phyloP scores from a whole-genome alignment of 2,113 vertebrate genomes.

The Corythornis madagascariensis region DNA sequence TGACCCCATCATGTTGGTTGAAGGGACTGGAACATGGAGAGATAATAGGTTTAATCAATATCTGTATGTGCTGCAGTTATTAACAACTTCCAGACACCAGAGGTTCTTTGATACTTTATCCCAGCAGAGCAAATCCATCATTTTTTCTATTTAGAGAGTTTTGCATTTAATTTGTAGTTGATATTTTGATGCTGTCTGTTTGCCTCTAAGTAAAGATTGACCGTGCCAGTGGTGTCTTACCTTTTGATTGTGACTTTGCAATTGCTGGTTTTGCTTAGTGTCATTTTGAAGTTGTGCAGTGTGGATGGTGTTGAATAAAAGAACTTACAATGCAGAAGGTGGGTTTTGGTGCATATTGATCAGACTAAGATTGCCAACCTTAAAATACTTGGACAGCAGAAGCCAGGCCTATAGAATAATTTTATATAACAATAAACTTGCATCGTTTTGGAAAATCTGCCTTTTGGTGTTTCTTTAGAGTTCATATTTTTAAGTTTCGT shows the following conservation, averaged over 20 bases:
- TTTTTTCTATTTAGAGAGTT: neutral
- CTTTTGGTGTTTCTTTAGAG: neutral
- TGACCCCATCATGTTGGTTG: neutral
- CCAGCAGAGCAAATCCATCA: neutral
- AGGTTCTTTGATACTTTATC: neutral
- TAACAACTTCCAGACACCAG: neutral
- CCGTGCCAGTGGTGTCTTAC: neutral
- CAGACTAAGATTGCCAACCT: neutral
- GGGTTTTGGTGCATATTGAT: neutral
- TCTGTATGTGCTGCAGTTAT: neutral
- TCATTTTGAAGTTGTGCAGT: neutral
- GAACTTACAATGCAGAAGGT: neutral
- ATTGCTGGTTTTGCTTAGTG: neutral
- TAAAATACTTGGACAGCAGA: neutral
- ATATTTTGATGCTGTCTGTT: neutral
- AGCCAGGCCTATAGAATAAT: neutral
- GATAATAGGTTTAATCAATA: neutral
- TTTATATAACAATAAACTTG: neutral
- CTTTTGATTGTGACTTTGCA: neutral
- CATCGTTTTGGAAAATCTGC: neutral
- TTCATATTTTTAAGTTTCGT: neutral
- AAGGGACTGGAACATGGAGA: neutral
- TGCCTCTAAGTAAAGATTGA: neutral
- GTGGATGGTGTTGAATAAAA: neutral
- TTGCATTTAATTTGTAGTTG: neutral